Evolutionary conservation across 2,888 invertebrate species (phyloP).

Genomic region (Parnassius apollo): DNA sequence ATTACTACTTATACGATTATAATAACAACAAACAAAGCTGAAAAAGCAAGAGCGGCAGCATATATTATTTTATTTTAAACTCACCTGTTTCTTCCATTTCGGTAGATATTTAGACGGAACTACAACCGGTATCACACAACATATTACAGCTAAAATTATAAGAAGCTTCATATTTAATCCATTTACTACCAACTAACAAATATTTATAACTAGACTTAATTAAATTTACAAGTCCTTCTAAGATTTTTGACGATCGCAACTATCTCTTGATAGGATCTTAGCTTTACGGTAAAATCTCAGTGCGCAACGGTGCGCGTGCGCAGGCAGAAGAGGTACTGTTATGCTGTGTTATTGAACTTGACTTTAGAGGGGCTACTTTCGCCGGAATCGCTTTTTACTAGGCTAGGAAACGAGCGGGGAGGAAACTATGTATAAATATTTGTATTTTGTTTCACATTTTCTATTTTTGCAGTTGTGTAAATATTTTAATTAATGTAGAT

Average conservation of each 20-base stretch:
- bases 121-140: slow-evolving; percentile 51
- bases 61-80: slow-evolving; percentile 30
- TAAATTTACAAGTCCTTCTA: neutral
- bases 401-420: slow-evolving; percentile 48
- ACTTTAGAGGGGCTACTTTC: slow-evolving; percentile 64
- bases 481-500: too few relatives aligned
- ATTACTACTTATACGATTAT: too few relatives aligned
- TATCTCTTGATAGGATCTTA: slow-evolving; percentile 10
- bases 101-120: slow-evolving; percentile 83
- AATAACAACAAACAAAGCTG: neutral
- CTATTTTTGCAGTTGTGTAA: too few relatives aligned
- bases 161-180: slow-evolving; percentile 44
- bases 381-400: slow-evolving; percentile 54
- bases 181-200: slow-evolving; percentile 4
- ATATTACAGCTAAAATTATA: slow-evolving; percentile 45
- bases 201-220: neutral
- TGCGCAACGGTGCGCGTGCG: slow-evolving; percentile 40
- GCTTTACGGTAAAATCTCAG: slow-evolving; percentile 32
- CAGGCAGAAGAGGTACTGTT: slow-evolving; percentile 56
- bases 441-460: neutral
- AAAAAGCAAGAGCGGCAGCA: slow-evolving; percentile 18
- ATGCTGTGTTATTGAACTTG: slow-evolving; percentile 75
- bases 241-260: neutral
- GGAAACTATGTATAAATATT: slow-evolving; percentile 8
- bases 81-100: slow-evolving; percentile 90